A percentile compares a stretch with the other conserved stretches of the same genome.
Conservation (phyloP, 2,113 vertebrate species). For the Azemiops feae region DNA sequence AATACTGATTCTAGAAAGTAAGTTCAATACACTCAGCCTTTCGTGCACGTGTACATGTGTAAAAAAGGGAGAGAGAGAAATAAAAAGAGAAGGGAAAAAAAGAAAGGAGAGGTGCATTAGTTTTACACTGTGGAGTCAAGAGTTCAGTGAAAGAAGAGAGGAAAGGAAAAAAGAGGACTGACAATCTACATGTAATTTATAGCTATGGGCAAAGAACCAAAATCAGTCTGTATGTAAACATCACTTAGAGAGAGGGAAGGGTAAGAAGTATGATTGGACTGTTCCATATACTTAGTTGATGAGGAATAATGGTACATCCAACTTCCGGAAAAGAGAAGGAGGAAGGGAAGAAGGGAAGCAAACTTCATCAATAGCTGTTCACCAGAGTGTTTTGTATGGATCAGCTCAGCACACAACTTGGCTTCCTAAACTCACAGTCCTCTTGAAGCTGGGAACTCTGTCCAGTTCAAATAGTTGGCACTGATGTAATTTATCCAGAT, state of each 20-base stretch:
- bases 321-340: not conserved
- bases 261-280: not conserved
- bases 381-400: not conserved
- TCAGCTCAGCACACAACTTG: not conserved
- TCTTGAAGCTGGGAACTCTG: not conserved
- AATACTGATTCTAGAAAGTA: not conserved
- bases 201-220: not conserved
- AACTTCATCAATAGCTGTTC: not conserved
- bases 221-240: not conserved
- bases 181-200: not conserved
- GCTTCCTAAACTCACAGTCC: not conserved
- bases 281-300: not conserved
- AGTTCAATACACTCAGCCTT: not conserved
- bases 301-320: not conserved
- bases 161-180: not conserved
- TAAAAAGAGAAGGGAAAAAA: not conserved
- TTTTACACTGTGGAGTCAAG: not conserved
- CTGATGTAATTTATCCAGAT: not conserved
- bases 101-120: not conserved
- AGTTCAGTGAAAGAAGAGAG: not conserved
- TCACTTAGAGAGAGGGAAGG: not conserved
- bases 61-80: not conserved
- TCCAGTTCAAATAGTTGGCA: not conserved
- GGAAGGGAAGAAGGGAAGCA: not conserved
- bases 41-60: not conserved